Conservation (phyloP, 2,888 invertebrate species). For the Tenthredo notha region DNA sequence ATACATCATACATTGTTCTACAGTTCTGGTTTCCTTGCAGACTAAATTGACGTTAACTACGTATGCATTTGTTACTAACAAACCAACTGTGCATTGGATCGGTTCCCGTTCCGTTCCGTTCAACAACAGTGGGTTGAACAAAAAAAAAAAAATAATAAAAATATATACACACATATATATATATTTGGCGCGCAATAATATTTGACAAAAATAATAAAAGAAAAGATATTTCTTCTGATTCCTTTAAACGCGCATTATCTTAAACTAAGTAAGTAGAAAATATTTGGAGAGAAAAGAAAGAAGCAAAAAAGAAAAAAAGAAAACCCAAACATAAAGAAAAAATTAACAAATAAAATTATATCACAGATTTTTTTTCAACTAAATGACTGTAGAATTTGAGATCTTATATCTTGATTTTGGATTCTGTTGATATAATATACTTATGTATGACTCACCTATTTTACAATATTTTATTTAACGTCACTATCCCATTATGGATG, state of each 20-base stretch:
- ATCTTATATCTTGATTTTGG: neutral
- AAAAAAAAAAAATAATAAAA: neutral
- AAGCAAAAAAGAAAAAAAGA: neutral
- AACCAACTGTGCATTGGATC: slow-evolving; percentile 24
- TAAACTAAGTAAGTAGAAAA: slow-evolving; percentile 3
- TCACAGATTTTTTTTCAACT: neutral
- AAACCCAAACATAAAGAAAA: neutral
- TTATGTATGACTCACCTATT: neutral
- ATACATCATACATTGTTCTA: slow-evolving; percentile 7
- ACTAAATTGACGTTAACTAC: slow-evolving; percentile 38
- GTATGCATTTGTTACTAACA: slow-evolving; percentile 40
- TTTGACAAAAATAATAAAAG: neutral
- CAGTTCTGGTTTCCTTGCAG: slow-evolving; percentile 31
- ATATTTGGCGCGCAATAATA: neutral
- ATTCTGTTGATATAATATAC: slow-evolving; percentile 3
- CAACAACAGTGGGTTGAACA: slow-evolving; percentile 19
- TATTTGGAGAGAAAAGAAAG: neutral
- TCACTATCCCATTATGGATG: neutral
- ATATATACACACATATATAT: neutral
- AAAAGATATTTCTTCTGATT: slow-evolving; percentile 15
- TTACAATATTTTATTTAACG: neutral
- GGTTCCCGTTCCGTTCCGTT: slow-evolving; percentile 8
- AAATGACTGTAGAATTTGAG: neutral
- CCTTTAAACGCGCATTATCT: neutral
- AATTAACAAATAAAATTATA: neutral